phyloP scores from a whole-genome alignment of 2,888 invertebrate species.

The Erannis defoliaria region DNA sequence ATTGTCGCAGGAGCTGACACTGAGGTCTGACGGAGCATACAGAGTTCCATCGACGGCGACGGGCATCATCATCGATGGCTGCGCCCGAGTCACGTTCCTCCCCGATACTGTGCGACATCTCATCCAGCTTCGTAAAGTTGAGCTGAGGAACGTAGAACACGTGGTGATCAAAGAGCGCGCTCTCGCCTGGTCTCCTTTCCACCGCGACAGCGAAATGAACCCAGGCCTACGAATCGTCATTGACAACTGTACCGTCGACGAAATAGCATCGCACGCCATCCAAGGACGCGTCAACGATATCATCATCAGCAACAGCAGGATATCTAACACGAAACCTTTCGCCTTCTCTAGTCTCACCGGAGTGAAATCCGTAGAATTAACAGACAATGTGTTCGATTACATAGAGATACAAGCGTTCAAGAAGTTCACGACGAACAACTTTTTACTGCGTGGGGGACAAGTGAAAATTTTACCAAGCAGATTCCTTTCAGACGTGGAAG shows the following conservation, averaged over 20 bases:
- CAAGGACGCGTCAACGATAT: constrained; percentile 91
- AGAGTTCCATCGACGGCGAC: constrained; percentile 83
- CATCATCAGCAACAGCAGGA: constrained; percentile 87
- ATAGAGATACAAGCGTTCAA: constrained; percentile 92
- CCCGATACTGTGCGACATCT: constrained; percentile 87
- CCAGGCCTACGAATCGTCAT: constrained; percentile 84
- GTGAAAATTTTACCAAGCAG: constrained; percentile 89
- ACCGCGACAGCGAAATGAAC: constrained; percentile 89
- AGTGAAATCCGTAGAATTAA: constrained; percentile 88
- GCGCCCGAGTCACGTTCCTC: constrained; percentile 87
- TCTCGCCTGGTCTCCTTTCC: constrained; percentile 86
- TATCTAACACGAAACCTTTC: constrained; percentile 89
- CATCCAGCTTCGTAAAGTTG: constrained; percentile 87
- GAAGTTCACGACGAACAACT: constrained; percentile 90
- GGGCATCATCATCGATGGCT: constrained; percentile 89
- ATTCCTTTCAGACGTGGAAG: constrained; percentile 91
- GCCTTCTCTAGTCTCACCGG: constrained; percentile 91
- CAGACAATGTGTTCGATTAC: constrained; percentile 86
- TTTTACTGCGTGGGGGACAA: constrained; percentile 88
- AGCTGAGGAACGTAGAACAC: constrained; percentile 87
- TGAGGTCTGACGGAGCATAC: constrained; percentile 86
- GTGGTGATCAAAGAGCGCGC: constrained; percentile 88
- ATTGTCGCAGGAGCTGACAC: constrained; percentile 84
- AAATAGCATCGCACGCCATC: constrained; percentile 88
- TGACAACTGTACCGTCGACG: constrained; percentile 80